Conservation (phyloP, 2,113 vertebrate genomes). For the Myiagra hebetior region DNA sequence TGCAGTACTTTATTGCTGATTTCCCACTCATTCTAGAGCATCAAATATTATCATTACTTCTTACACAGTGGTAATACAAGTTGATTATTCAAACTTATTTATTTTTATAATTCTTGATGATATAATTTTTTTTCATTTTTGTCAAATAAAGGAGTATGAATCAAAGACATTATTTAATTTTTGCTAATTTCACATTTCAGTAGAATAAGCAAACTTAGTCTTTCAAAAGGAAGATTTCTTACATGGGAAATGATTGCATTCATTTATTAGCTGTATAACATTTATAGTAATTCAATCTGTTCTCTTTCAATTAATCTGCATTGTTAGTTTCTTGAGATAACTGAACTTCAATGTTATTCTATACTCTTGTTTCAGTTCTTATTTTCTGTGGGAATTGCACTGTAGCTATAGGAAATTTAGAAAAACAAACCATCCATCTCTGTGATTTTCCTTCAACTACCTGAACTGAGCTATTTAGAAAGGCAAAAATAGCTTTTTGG, state of each 20-base stretch:
- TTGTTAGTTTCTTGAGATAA: neutral
- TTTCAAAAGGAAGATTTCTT: neutral
- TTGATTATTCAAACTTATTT: neutral
- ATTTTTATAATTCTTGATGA: neutral
- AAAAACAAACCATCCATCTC: neutral
- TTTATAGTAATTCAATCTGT: neutral
- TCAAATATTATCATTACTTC: neutral
- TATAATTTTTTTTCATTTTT: neutral
- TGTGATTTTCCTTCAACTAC: neutral
- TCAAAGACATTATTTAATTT: neutral
- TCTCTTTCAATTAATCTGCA: neutral
- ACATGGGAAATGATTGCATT: neutral
- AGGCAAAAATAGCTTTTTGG: neutral
- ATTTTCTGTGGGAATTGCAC: neutral
- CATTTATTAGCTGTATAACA: slow-evolving; percentile 10
- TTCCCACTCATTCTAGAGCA: neutral
- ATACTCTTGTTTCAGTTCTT: neutral
- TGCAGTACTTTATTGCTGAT: neutral
- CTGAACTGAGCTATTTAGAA: neutral
- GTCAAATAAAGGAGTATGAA: neutral
- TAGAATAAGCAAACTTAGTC: neutral
- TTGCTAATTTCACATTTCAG: neutral
- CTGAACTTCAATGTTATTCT: neutral
- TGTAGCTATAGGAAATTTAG: neutral
- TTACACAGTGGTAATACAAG: neutral